A percentile compares a stretch with the other conserved stretches of the same genome.
phyloP scores from a whole-genome alignment of 2,888 invertebrate species.

The Drosophila limbata region DNA sequence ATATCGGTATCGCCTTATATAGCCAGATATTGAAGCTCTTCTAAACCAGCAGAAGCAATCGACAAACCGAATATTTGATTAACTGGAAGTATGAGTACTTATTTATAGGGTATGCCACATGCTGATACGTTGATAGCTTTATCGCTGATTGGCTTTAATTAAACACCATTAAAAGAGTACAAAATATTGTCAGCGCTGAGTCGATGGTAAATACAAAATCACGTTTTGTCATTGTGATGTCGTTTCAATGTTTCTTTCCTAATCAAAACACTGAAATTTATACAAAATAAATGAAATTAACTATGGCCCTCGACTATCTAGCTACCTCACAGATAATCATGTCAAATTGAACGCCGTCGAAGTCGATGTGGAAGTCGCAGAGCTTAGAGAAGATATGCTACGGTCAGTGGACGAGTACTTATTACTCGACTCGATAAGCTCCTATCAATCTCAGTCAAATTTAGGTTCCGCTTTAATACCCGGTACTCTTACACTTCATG shows the following conservation, averaged over 20 bases:
- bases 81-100: constrained; percentile 38
- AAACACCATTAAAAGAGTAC: constrained; percentile 78
- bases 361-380: constrained; percentile 10
- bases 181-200: constrained; percentile 68
- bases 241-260: constrained; percentile 66
- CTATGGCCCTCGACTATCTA: constrained; percentile 51
- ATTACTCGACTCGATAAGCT: constrained; percentile 33
- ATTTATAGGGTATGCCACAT: constrained; percentile 62
- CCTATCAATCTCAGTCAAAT: constrained; percentile 49
- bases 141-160: constrained; percentile 80
- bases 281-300: constrained; percentile 76
- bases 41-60: constrained; percentile 18
- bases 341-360: constrained; percentile 46
- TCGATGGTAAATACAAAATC: constrained; percentile 59
- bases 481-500: neutral
- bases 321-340: constrained; percentile 60
- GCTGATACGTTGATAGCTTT: constrained; percentile 69
- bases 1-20: constrained; percentile 54
- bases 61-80: constrained; percentile 64
- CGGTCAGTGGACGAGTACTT: constrained; percentile 43
- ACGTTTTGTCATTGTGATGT: constrained; percentile 77
- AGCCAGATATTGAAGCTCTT: constrained; percentile 5
- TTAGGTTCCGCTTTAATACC: constrained; percentile 11
- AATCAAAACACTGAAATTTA: constrained; percentile 58
- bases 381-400: constrained; percentile 48